Conservation (phyloP, 2,888 invertebrate genomes). For the Ethmia dodecea region DNA sequence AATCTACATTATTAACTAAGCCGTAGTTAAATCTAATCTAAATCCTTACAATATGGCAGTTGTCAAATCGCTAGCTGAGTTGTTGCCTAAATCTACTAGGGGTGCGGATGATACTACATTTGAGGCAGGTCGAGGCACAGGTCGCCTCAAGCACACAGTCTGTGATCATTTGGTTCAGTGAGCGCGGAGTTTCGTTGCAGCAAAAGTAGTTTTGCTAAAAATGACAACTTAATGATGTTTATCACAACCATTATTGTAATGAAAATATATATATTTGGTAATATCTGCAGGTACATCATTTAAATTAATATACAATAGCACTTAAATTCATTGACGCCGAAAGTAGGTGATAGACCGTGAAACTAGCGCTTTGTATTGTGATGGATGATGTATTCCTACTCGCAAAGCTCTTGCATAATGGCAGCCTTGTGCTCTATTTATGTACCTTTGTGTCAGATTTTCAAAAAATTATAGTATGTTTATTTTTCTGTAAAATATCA, state of each 20-base stretch:
- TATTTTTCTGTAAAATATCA: no score
- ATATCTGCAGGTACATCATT: constrained; percentile 58
- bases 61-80: constrained; percentile 74
- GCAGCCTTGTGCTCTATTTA: no score
- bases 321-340: constrained; percentile 17
- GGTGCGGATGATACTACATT: not conserved
- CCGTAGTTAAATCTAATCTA: constrained; percentile 59
- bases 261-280: constrained; percentile 64
- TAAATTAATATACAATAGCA: constrained; percentile 36
- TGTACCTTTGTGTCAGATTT: no score
- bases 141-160: constrained; percentile 22
- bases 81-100: constrained; percentile 36
- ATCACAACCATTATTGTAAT: constrained; percentile 75
- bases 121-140: not conserved
- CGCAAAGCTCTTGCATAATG: no score
- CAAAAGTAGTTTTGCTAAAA: constrained; percentile 28
- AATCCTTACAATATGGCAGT: constrained; percentile 75
- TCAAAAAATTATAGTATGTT: no score
- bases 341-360: no score
- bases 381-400: no score
- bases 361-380: no score
- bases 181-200: constrained; percentile 47
- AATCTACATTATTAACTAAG: constrained; percentile 37
- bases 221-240: constrained; percentile 58
- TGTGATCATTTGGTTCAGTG: constrained; percentile 50